These are phyloP conservation scores for Hippolais icterina DNA, from an alignment of 2,113 vertebrate species.

Conservation along the genomic window DNA sequence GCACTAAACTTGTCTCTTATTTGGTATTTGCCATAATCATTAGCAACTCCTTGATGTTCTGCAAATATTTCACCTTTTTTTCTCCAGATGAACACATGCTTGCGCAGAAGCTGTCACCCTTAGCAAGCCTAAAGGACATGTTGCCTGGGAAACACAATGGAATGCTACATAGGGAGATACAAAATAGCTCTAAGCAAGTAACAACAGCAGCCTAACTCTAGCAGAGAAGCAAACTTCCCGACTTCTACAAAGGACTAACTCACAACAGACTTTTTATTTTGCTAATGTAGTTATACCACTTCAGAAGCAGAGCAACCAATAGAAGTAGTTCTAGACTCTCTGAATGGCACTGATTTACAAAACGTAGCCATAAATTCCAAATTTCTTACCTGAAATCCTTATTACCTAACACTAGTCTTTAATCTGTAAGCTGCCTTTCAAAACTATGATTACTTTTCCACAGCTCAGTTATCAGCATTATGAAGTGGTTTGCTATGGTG, in stretches of 20 bases:
- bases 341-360: not conserved
- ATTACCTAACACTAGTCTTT: not conserved
- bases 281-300: not conserved
- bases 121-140: not conserved
- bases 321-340: not conserved
- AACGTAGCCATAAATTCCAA: not conserved
- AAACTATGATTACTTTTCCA: not conserved
- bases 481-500: not conserved
- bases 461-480: not conserved
- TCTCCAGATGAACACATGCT: not conserved
- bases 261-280: not conserved
- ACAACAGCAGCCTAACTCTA: not conserved
- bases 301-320: not conserved
- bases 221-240: not conserved
- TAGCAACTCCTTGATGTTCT: not conserved
- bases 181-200: not conserved
- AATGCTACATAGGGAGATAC: not conserved
- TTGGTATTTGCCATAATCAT: slow-evolving; percentile 5
- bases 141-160: not conserved
- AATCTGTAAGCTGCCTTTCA: not conserved
- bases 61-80: not conserved
- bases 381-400: not conserved
- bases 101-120: not conserved
- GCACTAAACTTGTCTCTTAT: not conserved
- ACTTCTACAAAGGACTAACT: not conserved